phyloP scores from a whole-genome alignment of 2,797 vertebrate species.

The Bufotes viridis region DNA sequence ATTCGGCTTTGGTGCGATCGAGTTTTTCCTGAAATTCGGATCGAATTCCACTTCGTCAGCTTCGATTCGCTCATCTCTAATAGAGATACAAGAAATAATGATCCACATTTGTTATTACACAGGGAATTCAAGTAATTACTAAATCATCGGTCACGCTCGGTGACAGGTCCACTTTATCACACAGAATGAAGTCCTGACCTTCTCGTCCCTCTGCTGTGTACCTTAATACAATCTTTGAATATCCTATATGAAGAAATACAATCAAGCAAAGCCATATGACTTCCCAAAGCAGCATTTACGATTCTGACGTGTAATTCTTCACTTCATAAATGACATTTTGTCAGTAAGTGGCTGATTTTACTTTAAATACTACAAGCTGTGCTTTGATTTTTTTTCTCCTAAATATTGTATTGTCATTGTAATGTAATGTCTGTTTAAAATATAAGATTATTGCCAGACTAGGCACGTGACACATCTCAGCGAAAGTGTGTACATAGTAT shows the following conservation, averaged over 20 bases:
- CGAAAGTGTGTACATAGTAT: conserved; percentile 12
- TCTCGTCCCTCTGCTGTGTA: neutral
- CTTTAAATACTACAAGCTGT: neutral
- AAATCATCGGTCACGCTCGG: too few relatives aligned
- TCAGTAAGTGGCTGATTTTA: neutral
- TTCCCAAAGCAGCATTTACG: neutral
- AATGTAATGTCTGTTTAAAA: conserved; percentile 5
- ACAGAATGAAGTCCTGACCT: neutral
- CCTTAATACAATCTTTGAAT: neutral
- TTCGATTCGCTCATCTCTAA: too few relatives aligned
- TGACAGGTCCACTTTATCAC: neutral
- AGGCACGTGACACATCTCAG: neutral
- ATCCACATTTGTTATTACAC: too few relatives aligned
- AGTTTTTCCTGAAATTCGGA: too few relatives aligned
- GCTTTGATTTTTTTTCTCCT: neutral
- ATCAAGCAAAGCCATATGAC: neutral
- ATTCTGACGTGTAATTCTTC: neutral
- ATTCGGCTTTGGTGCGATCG: too few relatives aligned
- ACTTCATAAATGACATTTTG: neutral
- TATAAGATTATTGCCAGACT: conserved; percentile 4
- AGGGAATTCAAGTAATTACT: too few relatives aligned
- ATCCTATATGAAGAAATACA: neutral
- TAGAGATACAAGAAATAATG: too few relatives aligned
- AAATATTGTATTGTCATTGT: conserved; percentile 19
- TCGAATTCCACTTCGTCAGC: too few relatives aligned